phyloP scores from a whole-genome alignment of 2,113 vertebrate genomes.

The Calidris pugnax region DNA sequence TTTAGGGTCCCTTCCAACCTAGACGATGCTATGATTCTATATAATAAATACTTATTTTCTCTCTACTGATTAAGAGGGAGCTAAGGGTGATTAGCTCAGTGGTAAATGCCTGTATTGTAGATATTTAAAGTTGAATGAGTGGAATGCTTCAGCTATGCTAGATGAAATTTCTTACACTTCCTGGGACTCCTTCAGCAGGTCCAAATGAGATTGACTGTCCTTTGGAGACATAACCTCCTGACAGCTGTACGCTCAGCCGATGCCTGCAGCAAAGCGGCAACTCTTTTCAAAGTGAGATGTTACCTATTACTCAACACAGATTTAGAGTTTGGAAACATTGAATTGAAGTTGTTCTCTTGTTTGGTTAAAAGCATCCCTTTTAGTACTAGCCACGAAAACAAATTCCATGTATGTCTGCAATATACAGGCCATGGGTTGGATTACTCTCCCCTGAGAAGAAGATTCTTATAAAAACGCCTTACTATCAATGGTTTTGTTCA shows the following conservation, averaged over 20 bases:
- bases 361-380: neutral
- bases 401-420: neutral
- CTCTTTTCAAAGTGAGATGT: neutral
- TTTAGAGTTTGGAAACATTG: neutral
- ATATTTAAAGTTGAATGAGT: neutral
- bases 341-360: neutral
- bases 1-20: too few species aligned
- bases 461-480: neutral
- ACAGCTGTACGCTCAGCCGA: neutral
- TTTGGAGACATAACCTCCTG: neutral
- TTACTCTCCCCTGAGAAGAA: neutral
- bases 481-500: neutral
- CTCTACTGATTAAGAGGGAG: neutral
- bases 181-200: neutral
- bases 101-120: neutral
- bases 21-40: neutral
- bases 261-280: neutral
- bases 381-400: neutral
- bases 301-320: neutral
- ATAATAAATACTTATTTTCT: slow-evolving; percentile 4
- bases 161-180: neutral
- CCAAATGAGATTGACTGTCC: neutral
- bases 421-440: neutral
- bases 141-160: neutral
- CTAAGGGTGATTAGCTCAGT: neutral